Evolutionary conservation across 2,888 invertebrate genomes (phyloP).

Genomic region (Chaetoderma sp.): DNA sequence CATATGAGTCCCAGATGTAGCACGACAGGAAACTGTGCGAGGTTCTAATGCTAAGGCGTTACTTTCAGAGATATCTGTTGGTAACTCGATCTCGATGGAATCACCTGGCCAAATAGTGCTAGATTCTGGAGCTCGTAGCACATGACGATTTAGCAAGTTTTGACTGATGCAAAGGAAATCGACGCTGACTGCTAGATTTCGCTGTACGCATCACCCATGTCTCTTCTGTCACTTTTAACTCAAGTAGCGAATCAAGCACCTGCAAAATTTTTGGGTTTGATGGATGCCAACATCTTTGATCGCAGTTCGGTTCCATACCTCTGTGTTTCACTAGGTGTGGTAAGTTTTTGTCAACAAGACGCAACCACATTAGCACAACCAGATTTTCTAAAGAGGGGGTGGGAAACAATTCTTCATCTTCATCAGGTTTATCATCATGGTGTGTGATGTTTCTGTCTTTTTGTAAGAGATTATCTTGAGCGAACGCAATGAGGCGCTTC

Average conservation of each 20-base stretch:
- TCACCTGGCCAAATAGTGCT: too few relatives aligned
- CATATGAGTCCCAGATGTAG: too few relatives aligned
- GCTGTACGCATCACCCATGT: too few relatives aligned
- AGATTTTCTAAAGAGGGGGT: constrained; percentile 12
- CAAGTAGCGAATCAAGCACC: constrained; percentile 1
- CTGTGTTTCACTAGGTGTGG: not conserved
- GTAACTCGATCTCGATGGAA: not conserved
- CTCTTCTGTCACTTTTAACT: too few relatives aligned
- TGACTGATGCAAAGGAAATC: not conserved
- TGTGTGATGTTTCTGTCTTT: constrained; percentile 10
- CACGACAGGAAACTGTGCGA: too few relatives aligned
- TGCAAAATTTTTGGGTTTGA: constrained; percentile 7
- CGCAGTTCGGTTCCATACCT: constrained; percentile 9
- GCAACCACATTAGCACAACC: too few relatives aligned
- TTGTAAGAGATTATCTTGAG: constrained; percentile 4
- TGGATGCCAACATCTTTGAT: too few relatives aligned
- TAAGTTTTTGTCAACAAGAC: too few relatives aligned
- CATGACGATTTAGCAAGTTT: not conserved
- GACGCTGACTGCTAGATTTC: constrained; percentile 2
- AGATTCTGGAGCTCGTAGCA: constrained; percentile 9
- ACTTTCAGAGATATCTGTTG: too few relatives aligned
- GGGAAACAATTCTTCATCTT: constrained; percentile 20
- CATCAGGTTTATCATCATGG: not conserved
- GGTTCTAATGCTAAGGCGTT: too few relatives aligned
- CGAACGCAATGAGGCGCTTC: constrained; percentile 4